A percentile compares a stretch with the other conserved stretches of the same genome.
Evolutionary conservation across 2,888 invertebrate species (phyloP).

Genomic region (Acleris literana): DNA sequence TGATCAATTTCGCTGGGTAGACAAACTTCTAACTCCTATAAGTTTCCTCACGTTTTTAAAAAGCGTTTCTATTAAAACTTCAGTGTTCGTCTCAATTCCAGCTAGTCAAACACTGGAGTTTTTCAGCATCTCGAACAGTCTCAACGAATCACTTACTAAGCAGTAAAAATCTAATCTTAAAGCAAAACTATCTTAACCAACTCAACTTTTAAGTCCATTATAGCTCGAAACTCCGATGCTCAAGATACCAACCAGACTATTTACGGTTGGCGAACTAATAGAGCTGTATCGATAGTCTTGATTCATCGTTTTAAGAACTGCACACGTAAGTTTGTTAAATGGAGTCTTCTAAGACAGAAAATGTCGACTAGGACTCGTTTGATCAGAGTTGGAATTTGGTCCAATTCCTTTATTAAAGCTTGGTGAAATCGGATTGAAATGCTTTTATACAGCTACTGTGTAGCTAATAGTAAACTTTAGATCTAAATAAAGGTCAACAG

Average conservation of each 20-base stretch:
- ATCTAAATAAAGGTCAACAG: too few species aligned
- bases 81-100: not conserved
- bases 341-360: conserved; percentile 2
- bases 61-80: not conserved
- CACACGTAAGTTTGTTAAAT: conserved; percentile 4
- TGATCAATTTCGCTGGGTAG: too few species aligned
- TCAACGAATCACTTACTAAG: conserved; percentile 9
- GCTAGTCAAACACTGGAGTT: not conserved
- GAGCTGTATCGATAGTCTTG: not conserved
- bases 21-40: too few species aligned
- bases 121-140: not conserved
- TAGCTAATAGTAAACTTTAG: too few species aligned
- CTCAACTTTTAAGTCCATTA: conserved; percentile 1
- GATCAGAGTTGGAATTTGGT: not conserved
- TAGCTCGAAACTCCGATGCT: not conserved
- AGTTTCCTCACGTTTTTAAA: too few species aligned
- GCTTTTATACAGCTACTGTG: too few species aligned
- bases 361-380: not conserved
- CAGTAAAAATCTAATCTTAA: conserved; percentile 3
- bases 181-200: not conserved
- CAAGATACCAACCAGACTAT: conserved; percentile 1
- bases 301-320: conserved; percentile 1
- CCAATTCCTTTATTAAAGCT: conserved; percentile 8
- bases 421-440: too few species aligned
- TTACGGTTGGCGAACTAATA: conserved; percentile 4